Evolutionary conservation across 2,113 vertebrate genomes (phyloP).

Genomic region (Stictonetta naevosa): DNA sequence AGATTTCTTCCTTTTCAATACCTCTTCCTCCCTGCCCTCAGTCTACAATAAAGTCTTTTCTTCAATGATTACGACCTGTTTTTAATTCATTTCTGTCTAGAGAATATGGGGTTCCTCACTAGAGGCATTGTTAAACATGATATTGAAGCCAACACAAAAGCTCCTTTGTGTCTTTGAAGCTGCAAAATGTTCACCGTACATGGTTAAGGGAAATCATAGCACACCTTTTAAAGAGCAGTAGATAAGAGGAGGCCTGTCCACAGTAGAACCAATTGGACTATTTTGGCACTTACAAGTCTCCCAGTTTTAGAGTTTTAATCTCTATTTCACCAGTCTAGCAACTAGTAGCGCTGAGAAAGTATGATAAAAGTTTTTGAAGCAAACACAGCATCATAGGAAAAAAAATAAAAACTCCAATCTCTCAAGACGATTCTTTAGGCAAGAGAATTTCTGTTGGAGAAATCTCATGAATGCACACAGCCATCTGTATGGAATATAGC

Average conservation of each 20-base stretch:
- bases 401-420: background rate
- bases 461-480: background rate
- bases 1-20: background rate
- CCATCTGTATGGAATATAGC: background rate
- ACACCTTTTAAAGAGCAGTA: background rate
- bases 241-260: background rate
- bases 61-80: background rate
- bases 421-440: background rate
- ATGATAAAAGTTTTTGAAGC: background rate
- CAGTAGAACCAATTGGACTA: background rate
- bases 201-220: background rate
- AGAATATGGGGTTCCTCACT: background rate
- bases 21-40: background rate
- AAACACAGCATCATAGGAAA: background rate
- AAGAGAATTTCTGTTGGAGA: background rate
- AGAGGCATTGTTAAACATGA: background rate
- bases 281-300: background rate
- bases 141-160: background rate
- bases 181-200: background rate
- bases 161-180: background rate
- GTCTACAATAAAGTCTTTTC: background rate
- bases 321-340: background rate
- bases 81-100: background rate
- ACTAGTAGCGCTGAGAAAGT: background rate
- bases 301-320: background rate